These are phyloP conservation scores for Dromius quadrimaculatus DNA, from an alignment of 2,888 invertebrate genomes.

Conservation along the genomic window DNA sequence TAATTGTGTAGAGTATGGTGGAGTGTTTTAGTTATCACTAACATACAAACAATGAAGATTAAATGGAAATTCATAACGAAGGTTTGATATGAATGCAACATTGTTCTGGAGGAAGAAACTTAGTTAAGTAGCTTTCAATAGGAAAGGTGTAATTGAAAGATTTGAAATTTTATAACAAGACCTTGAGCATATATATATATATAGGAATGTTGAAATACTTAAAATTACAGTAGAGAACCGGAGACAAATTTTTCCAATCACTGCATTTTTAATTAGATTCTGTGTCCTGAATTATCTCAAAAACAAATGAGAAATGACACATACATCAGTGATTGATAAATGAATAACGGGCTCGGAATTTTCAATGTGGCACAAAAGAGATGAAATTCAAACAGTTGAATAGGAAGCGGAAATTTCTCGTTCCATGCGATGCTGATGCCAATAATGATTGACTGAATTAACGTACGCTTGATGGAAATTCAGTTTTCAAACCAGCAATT, in stretches of 20 bases:
- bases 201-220: too few species aligned
- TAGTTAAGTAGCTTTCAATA: background rate
- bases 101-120: background rate
- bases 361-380: background rate
- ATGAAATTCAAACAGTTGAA: constrained; percentile 7
- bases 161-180: too few species aligned
- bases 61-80: background rate
- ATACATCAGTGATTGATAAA: constrained; percentile 22
- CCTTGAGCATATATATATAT: too few species aligned
- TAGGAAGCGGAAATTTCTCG: constrained; percentile 22
- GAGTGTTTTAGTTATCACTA: background rate
- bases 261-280: background rate
- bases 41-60: background rate
- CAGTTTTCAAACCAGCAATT: constrained; percentile 24
- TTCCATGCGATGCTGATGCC: constrained; percentile 10
- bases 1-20: background rate
- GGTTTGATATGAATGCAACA: background rate
- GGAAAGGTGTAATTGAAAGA: too few species aligned
- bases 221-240: background rate
- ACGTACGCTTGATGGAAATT: constrained; percentile 34
- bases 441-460: constrained; percentile 36
- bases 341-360: constrained; percentile 17
- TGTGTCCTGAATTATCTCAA: background rate
- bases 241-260: background rate
- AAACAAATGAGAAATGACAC: constrained; percentile 10